phyloP scores from a whole-genome alignment of 2,113 vertebrate genomes.

The Pristiophorus japonicus region DNA sequence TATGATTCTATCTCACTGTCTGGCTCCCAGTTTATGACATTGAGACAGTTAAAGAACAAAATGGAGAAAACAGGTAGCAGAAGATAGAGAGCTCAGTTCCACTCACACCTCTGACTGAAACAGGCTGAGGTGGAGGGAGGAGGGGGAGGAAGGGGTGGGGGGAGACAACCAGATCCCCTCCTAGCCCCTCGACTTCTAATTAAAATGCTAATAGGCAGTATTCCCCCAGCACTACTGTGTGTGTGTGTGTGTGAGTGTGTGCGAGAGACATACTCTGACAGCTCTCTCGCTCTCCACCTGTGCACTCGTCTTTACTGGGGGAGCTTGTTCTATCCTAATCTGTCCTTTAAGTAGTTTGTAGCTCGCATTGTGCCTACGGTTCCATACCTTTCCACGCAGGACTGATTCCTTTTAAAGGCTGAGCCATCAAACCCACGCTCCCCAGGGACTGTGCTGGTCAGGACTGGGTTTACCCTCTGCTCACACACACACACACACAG shows the following conservation, averaged over 20 bases:
- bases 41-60: too few species aligned
- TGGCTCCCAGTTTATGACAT: not conserved
- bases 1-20: too few species aligned
- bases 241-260: not conserved
- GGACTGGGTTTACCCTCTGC: not conserved
- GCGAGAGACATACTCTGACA: not conserved
- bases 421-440: not conserved
- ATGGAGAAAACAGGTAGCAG: not conserved
- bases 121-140: not conserved
- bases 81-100: not conserved
- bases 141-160: not conserved
- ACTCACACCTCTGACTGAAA: not conserved
- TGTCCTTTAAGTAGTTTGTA: not conserved
- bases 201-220: not conserved
- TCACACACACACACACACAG: not conserved
- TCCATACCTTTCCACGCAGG: not conserved
- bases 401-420: not conserved
- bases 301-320: not conserved
- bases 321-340: not conserved
- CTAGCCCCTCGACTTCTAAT: not conserved
- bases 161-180: not conserved
- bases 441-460: not conserved
- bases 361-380: not conserved
- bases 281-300: not conserved
- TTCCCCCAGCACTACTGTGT: not conserved